These are phyloP conservation scores for Syngnathus floridae DNA, from an alignment of 2,113 vertebrate genomes.

Conservation along the genomic window DNA sequence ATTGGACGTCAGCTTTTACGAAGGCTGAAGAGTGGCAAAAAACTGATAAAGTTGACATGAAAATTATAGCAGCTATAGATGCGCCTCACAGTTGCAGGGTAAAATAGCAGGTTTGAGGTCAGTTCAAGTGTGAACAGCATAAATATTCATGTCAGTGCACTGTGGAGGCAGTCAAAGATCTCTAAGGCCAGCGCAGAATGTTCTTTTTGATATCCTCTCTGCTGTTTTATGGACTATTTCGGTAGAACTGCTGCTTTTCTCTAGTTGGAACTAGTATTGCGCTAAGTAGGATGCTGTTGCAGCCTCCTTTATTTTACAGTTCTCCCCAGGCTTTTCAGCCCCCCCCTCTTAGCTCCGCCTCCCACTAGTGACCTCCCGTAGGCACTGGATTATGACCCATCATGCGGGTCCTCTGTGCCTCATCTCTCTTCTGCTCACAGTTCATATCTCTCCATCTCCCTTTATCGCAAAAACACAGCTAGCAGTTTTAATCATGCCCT, in stretches of 20 bases:
- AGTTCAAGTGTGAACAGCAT: conserved; percentile 53
- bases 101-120: conserved; percentile 38
- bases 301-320: conserved; percentile 10
- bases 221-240: conserved; percentile 24
- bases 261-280: conserved; percentile 23
- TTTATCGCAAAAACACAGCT: conserved; percentile 61
- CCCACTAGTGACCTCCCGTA: conserved; percentile 29
- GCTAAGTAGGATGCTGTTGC: not conserved
- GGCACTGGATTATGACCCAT: conserved; percentile 55
- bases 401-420: conserved; percentile 39
- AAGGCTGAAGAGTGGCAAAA: not conserved
- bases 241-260: conserved; percentile 41
- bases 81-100: conserved; percentile 9
- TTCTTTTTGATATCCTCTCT: conserved; percentile 31
- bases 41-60: not conserved
- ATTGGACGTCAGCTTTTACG: not conserved
- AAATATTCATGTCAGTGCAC: conserved; percentile 59
- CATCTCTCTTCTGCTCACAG: conserved; percentile 25
- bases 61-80: not conserved
- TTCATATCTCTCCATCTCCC: conserved; percentile 57
- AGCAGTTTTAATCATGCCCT: conserved; percentile 67
- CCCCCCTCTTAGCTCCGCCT: conserved; percentile 25
- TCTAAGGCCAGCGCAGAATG: conserved; percentile 33
- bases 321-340: conserved; percentile 24
- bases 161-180: conserved; percentile 32